Evolutionary conservation across 2,113 vertebrate species (phyloP), one percentile per base, ranked within the genome.

Genomic region (Monarcha castaneiventris): DNA sequence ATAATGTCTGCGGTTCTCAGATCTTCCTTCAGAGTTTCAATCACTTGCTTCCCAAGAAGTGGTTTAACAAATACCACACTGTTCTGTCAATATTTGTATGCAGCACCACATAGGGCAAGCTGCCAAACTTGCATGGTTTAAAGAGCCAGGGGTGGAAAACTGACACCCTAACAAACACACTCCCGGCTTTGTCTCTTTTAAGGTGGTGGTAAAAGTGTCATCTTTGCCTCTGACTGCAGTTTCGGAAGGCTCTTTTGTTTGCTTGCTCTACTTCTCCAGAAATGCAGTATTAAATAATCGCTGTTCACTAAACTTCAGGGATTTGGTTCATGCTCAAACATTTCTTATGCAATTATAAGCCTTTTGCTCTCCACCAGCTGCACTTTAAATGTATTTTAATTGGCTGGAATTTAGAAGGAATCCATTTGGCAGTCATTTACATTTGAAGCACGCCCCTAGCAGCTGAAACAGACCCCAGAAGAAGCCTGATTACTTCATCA

Each of bases 381-480:
- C 97, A 97, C 96, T 97, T 98, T 97, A 98, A 98, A 97, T 97
- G 97, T 97, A 97, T 98, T 98, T 97, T 98, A 98, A 98, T 98
- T 98, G 98, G 97, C 96, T 97, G 97, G 98, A 98, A 98, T 98
- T 96, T 97, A 90, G 97, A 97, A 98, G 97, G 98, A 98, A 98
- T 98, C 97, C 98, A 97, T 98, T 98, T 98, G 98, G 97, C 98
- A 97, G 97, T 98, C 97, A 98, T 98, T 99, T 98, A 97, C 98
- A 98, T 98, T 98, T 98, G 98, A 98, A 98, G 97, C 98, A 98
- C 97, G 98, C 98, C 97, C 96, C 97, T 96, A 98, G 98, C 98
- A 98, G 98, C 98, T 98, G 98, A 98, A 98, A 97, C 93, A 93
- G 97, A 97, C 97, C 97, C 96, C 97, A 97, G 96, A 97, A 98